Percentiles rank a stretch among this genome's conserved stretches.
These are phyloP conservation scores for Lucifuga dentata DNA, from an alignment of 2,113 vertebrate species.

Conservation along the genomic window DNA sequence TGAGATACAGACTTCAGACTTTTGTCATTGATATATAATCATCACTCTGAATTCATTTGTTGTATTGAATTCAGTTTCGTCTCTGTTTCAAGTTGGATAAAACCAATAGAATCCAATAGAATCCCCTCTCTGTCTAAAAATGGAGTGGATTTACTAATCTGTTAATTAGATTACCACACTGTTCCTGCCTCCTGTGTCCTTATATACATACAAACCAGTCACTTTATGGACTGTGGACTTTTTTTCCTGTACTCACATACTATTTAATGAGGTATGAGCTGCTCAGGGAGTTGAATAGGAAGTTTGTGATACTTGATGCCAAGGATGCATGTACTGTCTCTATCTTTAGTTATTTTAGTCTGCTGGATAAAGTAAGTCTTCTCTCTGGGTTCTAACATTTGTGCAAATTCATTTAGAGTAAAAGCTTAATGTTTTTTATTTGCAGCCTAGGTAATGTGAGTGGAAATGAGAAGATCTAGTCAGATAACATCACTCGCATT, in stretches of 20 bases:
- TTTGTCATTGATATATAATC: background rate
- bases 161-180: conserved; percentile 79
- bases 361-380: conserved; percentile 63
- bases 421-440: conserved; percentile 5
- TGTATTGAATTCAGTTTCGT: background rate
- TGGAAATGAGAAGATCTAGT: conserved; percentile 80
- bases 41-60: rapidly evolving
- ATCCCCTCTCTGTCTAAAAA: conserved; percentile 65
- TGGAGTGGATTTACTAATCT: conserved; percentile 77
- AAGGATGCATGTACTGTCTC: conserved; percentile 49
- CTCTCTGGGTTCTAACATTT: background rate
- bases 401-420: background rate
- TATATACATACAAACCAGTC: conserved; percentile 35
- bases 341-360: conserved; percentile 49
- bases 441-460: conserved; percentile 77
- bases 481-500: conserved; percentile 90
- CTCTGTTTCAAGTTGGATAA: background rate
- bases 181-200: conserved; percentile 32
- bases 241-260: background rate
- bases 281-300: conserved; percentile 1
- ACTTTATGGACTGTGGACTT: conserved; percentile 21
- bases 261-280: conserved; percentile 15
- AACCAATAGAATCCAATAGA: background rate
- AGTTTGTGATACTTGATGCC: conserved; percentile 6
- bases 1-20: background rate